A percentile compares a stretch with the other conserved stretches of the same genome.
These are phyloP conservation scores for Ptychoptera contaminata DNA, from an alignment of 2,888 invertebrate species.

Conservation along the genomic window DNA sequence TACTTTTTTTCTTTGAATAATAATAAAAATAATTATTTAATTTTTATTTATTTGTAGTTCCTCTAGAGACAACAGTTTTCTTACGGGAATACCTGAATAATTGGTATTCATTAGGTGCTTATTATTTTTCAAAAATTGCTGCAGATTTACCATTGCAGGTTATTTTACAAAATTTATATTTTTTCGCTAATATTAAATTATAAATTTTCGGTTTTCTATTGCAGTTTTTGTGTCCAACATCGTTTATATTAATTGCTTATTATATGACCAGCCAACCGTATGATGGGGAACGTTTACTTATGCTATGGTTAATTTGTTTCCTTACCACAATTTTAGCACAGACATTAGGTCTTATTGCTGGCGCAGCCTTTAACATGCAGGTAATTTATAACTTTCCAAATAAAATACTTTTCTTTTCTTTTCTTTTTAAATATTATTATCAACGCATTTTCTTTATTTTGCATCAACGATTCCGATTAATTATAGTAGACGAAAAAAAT, in stretches of 20 bases:
- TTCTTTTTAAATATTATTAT: too few species aligned
- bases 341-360: conserved; percentile 56
- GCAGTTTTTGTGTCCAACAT: conserved; percentile 54
- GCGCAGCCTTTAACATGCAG: conserved; percentile 52
- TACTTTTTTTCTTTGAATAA: neutral
- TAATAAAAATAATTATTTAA: conserved; percentile 1
- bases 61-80: conserved; percentile 62
- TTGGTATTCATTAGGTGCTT: conserved; percentile 72
- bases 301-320: conserved; percentile 50
- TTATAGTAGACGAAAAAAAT: too few species aligned
- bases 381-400: conserved; percentile 22
- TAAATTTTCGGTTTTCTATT: conserved; percentile 13
- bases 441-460: too few species aligned
- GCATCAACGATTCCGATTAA: too few species aligned
- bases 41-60: conserved; percentile 55
- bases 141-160: conserved; percentile 63
- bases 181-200: neutral
- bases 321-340: conserved; percentile 59
- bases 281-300: conserved; percentile 40
- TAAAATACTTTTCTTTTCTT: too few species aligned
- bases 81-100: conserved; percentile 71
- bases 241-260: conserved; percentile 58
- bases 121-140: conserved; percentile 61
- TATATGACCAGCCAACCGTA: conserved; percentile 62
- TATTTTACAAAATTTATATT: neutral